Base-by-base conservation (phyloP, 35 echinoderm and acorn worm species). In the Ophiothrix spiculata region DNA sequence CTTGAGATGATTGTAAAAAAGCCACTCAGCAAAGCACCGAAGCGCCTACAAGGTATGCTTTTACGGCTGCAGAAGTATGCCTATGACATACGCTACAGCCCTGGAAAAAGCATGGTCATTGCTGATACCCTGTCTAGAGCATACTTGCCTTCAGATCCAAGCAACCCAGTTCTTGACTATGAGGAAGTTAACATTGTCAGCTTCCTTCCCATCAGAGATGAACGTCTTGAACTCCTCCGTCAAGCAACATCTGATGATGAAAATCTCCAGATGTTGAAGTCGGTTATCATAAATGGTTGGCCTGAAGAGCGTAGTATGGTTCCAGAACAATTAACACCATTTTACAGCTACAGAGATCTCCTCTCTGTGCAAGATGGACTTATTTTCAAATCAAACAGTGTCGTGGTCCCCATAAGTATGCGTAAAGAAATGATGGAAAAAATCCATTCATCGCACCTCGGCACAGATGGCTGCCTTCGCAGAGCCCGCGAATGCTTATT, bases 321-420 rank as follows among this genome's bases (percentile, higher is more conserved):
- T 11, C 83, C 60, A 36, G 64, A 86, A 19, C 31, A 79, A 37
- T 16, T 79, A 19, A 80, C 32, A 21, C 56, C 32, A 17, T 93
- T 85, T 37, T 86, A 76, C 56, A 90, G 79, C 77, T 82, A 77
- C 36, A 35, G 69, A 60, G 92, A 94, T 78, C 83, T 90, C 60
- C 19, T 94, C 32, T 60, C 92, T 35, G 78, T 90, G 0, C 86
- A 93, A 79, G 86, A 89, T 85, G 86, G 76, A 6, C 0, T 93
- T 11, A 64, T 83, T 21, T 19, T 94, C 16, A 80, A 56, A 35
- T 80, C 89, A 35, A 80, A 91, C 21, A 41, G 86, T 40, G 63
- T 91, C 1, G 35, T 96, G 56, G 89, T 97, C 4, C 90, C 90
- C 25, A 34, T 78, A 15, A 40, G n/a, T 0, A 32, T 88, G 33